These are phyloP conservation scores for Pristionchus pacificus DNA, from an alignment of 1,140 invertebrate species.

Conservation along the genomic window DNA sequence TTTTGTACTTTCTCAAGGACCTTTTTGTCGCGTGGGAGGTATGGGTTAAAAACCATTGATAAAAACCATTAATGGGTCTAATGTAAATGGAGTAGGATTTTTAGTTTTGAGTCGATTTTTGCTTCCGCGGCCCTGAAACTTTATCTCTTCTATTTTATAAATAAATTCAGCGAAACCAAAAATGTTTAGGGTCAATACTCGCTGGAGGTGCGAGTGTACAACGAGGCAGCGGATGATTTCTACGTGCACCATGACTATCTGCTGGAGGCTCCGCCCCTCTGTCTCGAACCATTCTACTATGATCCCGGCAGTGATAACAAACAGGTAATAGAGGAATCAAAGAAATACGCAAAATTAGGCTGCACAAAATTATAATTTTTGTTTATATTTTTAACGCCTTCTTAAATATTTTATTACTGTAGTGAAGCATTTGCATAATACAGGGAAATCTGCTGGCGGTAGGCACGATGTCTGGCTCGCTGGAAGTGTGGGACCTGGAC, in stretches of 20 bases:
- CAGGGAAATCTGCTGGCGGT: constrained; percentile 81
- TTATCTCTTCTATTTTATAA: constrained; percentile 65
- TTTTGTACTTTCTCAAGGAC: too few species aligned
- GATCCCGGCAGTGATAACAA: constrained; percentile 31
- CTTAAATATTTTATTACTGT: not conserved
- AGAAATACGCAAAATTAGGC: not conserved
- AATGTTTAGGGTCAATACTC: constrained; percentile 21
- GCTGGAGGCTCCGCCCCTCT: constrained; percentile 77
- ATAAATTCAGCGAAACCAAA: constrained; percentile 66
- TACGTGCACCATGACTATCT: constrained; percentile 90
- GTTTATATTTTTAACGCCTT: not conserved
- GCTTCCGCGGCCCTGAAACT: not conserved
- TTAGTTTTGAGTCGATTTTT: too few species aligned
- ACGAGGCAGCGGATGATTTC: constrained; percentile 77
- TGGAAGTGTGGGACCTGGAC: constrained; percentile 91
- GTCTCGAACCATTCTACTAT: constrained; percentile 25
- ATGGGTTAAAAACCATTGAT: too few species aligned
- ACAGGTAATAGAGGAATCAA: constrained; percentile 4
- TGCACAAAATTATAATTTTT: not conserved
- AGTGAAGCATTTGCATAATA: too few species aligned
- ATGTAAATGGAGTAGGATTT: not conserved
- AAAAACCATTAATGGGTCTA: not conserved
- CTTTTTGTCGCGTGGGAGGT: too few species aligned
- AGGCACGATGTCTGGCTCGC: constrained; percentile 82
- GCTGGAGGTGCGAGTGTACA: constrained; percentile 72